Conservation (phyloP, 2,797 vertebrate genomes). For the Echiichthys vipera region DNA sequence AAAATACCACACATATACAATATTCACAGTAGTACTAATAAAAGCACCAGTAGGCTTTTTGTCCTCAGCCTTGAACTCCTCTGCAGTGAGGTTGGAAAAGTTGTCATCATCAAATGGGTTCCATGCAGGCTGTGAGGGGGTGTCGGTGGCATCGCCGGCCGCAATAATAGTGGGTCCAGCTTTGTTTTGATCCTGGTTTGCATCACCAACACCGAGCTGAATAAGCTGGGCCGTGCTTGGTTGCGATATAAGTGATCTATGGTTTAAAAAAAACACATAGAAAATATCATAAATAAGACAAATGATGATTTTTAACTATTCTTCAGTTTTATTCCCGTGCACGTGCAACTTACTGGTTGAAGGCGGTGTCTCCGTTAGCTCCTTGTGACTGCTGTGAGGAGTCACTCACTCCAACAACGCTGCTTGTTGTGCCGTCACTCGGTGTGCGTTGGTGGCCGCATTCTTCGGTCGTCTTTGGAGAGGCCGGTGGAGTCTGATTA, state of each 20-base stretch:
- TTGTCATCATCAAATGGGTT: slow-evolving; percentile 97
- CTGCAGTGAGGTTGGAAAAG: slow-evolving; percentile 93
- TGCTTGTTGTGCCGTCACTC: slow-evolving; percentile 89
- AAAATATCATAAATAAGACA: not conserved
- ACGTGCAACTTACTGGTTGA: slow-evolving; percentile 87
- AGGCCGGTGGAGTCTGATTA: slow-evolving; percentile 89
- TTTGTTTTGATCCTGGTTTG: slow-evolving; percentile 66
- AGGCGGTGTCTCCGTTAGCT: slow-evolving; percentile 86
- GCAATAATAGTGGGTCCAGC: slow-evolving; percentile 12
- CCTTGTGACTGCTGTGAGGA: slow-evolving; percentile 90
- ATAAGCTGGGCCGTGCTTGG: slow-evolving; percentile 87
- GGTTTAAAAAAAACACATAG: not conserved
- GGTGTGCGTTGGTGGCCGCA: slow-evolving; percentile 89
- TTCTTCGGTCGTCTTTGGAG: slow-evolving; percentile 89
- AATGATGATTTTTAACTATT: not conserved
- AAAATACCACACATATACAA: not conserved
- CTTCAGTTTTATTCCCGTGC: not conserved
- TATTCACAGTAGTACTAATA: not conserved
- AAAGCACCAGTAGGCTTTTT: slow-evolving; percentile 87
- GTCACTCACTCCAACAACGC: slow-evolving; percentile 85
- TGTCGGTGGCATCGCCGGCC: slow-evolving; percentile 60
- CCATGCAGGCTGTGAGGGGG: slow-evolving; percentile 87
- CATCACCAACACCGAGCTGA: slow-evolving; percentile 88
- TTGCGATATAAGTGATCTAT: slow-evolving; percentile 89
- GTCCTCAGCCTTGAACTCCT: slow-evolving; percentile 91